These are phyloP conservation scores for Drosophila nigricruria DNA, from an alignment of 2,888 invertebrate species.

Conservation along the genomic window DNA sequence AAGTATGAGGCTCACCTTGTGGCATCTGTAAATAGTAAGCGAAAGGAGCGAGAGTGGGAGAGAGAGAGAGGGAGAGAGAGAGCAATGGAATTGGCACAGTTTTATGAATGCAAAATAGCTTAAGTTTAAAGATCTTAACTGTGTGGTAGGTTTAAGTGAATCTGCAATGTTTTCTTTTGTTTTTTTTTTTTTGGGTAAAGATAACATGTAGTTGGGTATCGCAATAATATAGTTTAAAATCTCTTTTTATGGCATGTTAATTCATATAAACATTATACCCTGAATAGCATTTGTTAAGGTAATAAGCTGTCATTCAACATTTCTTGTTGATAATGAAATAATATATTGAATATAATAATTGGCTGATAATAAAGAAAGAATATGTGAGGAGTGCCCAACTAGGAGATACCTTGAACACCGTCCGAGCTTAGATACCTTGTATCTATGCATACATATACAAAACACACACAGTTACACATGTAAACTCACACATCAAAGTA, in stretches of 20 bases:
- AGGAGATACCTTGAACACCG: background rate
- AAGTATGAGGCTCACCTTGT: constrained; percentile 56
- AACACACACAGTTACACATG: no score
- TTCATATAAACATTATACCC: background rate
- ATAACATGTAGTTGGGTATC: background rate
- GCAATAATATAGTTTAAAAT: background rate
- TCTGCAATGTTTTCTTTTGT: background rate
- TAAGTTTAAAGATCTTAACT: background rate
- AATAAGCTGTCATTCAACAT: background rate
- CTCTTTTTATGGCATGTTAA: no score
- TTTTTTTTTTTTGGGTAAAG: background rate
- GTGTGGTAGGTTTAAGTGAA: background rate
- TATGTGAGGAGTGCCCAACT: background rate
- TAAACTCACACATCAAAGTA: no score
- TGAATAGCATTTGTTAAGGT: no score
- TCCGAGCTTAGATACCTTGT: no score
- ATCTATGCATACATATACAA: no score
- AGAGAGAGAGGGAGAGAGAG: background rate
- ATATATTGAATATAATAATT: background rate
- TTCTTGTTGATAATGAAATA: background rate
- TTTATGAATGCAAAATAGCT: background rate
- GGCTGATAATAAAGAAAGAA: no score
- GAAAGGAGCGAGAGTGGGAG: background rate
- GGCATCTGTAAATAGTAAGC: background rate
- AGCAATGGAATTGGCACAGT: constrained; percentile 6